Conservation (phyloP, 92 coral and sea anemone genomes). For the Umimayanthus chanpuru region DNA sequence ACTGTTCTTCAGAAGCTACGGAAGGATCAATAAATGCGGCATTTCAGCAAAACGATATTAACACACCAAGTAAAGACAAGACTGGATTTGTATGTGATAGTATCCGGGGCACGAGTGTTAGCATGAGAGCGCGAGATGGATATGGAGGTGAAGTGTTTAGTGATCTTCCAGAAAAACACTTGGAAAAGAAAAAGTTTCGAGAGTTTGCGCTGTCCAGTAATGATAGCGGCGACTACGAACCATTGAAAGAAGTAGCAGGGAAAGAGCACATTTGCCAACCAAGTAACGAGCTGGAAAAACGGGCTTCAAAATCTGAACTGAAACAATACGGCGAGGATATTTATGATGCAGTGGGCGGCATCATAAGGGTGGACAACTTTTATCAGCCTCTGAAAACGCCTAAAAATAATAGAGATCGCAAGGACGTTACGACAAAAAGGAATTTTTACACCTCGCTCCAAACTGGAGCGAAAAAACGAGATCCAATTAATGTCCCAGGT, state of each 20-base stretch:
- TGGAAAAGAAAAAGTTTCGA: constrained; percentile 3
- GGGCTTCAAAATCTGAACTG: neutral
- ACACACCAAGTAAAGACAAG: neutral
- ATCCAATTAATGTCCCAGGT: neutral
- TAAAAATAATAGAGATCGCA: neutral
- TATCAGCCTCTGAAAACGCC: constrained; percentile 13
- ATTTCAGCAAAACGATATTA: neutral
- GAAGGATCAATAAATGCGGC: neutral
- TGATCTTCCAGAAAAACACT: neutral
- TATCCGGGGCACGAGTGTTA: neutral
- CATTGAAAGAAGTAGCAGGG: neutral
- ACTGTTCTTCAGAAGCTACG: neutral
- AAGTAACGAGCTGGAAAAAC: neutral
- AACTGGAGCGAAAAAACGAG: neutral
- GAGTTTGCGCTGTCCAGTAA: constrained; percentile 22
- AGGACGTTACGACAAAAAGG: neutral
- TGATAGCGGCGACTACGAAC: constrained; percentile 30
- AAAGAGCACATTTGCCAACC: neutral
- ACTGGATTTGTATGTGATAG: neutral
- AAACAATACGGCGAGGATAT: neutral
- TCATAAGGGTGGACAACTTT: neutral
- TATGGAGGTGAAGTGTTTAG: neutral
- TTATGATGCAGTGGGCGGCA: constrained; percentile 4
- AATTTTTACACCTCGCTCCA: constrained; percentile 28
- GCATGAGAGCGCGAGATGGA: neutral